A percentile compares a stretch with the other conserved stretches of the same genome.
Evolutionary conservation across 2,888 invertebrate species (phyloP).

Genomic region (Heliconius ismenius): DNA sequence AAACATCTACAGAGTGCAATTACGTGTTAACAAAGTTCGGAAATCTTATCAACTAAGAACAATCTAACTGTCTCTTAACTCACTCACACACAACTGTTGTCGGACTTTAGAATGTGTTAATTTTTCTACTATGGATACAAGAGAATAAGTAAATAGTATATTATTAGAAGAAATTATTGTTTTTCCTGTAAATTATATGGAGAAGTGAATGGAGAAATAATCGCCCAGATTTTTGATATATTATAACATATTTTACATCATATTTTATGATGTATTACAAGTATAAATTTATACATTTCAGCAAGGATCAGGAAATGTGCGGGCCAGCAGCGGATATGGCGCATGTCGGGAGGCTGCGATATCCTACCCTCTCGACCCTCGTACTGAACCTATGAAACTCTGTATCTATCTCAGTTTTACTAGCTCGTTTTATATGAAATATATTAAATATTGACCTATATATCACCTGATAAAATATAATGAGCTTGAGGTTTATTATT

Average conservation of each 20-base stretch:
- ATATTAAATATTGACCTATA: constrained; percentile 2
- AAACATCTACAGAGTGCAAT: neutral
- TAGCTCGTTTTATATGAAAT: constrained; percentile 13
- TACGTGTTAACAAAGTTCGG: constrained; percentile 9
- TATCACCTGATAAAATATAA: neutral
- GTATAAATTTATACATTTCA: constrained; percentile 20
- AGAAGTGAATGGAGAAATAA: neutral
- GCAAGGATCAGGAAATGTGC: constrained; percentile 31
- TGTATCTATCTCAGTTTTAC: constrained; percentile 15
- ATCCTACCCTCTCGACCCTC: constrained; percentile 16
- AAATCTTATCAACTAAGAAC: constrained; percentile 8
- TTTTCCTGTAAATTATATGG: neutral
- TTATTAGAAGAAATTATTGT: neutral
- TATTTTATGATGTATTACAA: constrained; percentile 3
- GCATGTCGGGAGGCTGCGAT: constrained; percentile 9
- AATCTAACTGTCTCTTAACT: constrained; percentile 9
- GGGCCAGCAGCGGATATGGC: constrained; percentile 34
- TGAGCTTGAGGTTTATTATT: neutral
- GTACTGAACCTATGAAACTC: neutral
- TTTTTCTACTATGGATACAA: neutral
- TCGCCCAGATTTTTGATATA: too few relatives aligned
- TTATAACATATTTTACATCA: neutral
- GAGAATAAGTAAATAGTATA: neutral
- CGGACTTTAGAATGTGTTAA: neutral
- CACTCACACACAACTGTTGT: neutral